Percentiles rank a stretch among this genome's conserved stretches.
These are phyloP conservation scores for Nipponia nippon DNA, from an alignment of 2,113 vertebrate species.

Conservation along the genomic window DNA sequence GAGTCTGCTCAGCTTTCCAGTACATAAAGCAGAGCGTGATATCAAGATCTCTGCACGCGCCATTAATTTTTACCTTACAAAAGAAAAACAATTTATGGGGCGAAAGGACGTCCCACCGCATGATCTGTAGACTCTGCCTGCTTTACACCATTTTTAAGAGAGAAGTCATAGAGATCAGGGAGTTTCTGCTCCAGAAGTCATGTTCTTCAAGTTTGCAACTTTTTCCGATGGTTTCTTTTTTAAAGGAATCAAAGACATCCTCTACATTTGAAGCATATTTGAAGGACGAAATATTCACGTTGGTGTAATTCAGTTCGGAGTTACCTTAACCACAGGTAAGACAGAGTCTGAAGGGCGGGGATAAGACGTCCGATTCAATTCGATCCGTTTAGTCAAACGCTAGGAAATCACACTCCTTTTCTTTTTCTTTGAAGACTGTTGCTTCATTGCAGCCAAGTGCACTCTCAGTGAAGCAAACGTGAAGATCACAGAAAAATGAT, in stretches of 20 bases:
- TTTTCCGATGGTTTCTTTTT: accelerated
- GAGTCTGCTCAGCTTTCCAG: neutral
- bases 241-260: neutral
- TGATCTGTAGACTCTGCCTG: accelerated
- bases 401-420: neutral
- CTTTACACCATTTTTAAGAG: accelerated
- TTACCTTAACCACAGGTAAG: accelerated
- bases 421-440: accelerated
- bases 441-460: neutral
- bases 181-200: neutral
- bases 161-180: accelerated
- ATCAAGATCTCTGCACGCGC: neutral
- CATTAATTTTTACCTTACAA: accelerated
- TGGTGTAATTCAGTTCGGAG: neutral
- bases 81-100: accelerated
- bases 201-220: accelerated
- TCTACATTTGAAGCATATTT: accelerated
- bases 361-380: accelerated
- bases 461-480: accelerated
- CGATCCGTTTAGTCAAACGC: accelerated
- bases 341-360: neutral
- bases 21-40: accelerated
- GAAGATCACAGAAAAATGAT: neutral
- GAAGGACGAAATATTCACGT: accelerated
- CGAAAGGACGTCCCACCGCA: accelerated